Conservation (phyloP, 2,888 invertebrate species). For the Cordilura impudica region DNA sequence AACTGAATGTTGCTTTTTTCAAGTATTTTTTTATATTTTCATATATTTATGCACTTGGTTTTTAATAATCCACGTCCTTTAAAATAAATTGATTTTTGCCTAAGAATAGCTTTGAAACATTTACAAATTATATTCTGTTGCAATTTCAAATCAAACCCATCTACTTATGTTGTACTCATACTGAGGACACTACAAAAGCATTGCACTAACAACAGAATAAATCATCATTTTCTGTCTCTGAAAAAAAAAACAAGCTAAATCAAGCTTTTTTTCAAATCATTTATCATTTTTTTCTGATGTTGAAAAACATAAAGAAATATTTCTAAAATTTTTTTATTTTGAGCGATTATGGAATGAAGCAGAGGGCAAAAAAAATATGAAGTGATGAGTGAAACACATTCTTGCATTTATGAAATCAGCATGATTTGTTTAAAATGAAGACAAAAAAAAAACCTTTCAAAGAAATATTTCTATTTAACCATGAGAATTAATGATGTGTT, state of each 20-base stretch:
- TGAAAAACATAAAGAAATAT: neutral
- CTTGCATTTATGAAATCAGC: neutral
- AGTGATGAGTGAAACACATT: neutral
- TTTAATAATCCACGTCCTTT: too few relatives aligned
- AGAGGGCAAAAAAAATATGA: neutral
- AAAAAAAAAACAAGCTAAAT: slow-evolving; percentile 25
- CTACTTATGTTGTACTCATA: slow-evolving; percentile 5
- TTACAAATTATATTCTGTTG: slow-evolving; percentile 29
- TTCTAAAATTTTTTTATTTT: slow-evolving; percentile 2
- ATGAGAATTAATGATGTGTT: slow-evolving; percentile 29
- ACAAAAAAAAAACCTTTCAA: neutral
- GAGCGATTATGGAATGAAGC: neutral
- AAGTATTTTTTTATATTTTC: too few relatives aligned
- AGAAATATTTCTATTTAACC: slow-evolving; percentile 9
- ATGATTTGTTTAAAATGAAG: slow-evolving; percentile 2
- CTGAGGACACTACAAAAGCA: neutral
- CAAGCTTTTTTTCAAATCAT: slow-evolving; percentile 37
- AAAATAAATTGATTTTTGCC: neutral
- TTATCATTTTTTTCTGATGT: slow-evolving; percentile 42
- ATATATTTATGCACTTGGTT: too few relatives aligned
- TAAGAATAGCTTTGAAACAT: neutral
- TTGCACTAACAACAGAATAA: slow-evolving; percentile 4
- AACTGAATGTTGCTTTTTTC: too few relatives aligned
- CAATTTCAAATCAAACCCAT: slow-evolving; percentile 26
- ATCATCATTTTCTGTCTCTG: slow-evolving; percentile 21